phyloP scores from a whole-genome alignment of 2,797 vertebrate species.

The Liasis olivaceus region DNA sequence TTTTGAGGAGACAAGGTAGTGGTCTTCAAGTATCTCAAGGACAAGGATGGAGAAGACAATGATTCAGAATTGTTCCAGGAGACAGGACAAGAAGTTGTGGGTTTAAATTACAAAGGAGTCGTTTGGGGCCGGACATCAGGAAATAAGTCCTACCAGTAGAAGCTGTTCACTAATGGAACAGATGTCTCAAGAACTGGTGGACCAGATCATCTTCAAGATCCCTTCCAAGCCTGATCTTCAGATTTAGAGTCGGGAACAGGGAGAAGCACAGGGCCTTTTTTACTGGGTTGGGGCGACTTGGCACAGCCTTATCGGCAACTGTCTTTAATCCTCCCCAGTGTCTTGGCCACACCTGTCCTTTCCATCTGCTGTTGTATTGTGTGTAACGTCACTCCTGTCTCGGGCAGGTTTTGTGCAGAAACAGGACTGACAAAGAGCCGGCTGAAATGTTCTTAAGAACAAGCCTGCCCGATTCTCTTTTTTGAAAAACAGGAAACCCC shows the following conservation, averaged over 20 bases:
- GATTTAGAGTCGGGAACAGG: background rate
- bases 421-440: constrained; percentile 38
- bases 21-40: background rate
- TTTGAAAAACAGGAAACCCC: background rate
- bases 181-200: background rate
- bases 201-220: background rate
- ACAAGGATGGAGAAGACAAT: background rate
- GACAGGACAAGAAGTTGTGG: background rate
- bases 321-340: background rate
- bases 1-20: background rate
- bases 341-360: background rate
- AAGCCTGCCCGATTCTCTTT: background rate
- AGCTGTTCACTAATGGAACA: background rate
- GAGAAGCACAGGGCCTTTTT: background rate
- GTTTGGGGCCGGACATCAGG: background rate
- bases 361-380: background rate
- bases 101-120: background rate
- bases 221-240: background rate
- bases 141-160: background rate
- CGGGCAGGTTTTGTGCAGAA: constrained; percentile 6
- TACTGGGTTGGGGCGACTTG: background rate
- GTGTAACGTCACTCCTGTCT: fast-evolving
- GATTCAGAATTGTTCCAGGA: background rate
- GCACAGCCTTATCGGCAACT: background rate
- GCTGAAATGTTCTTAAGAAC: background rate